phyloP scores from a whole-genome alignment of 2,888 invertebrate genomes.

The Plutella xylostella region DNA sequence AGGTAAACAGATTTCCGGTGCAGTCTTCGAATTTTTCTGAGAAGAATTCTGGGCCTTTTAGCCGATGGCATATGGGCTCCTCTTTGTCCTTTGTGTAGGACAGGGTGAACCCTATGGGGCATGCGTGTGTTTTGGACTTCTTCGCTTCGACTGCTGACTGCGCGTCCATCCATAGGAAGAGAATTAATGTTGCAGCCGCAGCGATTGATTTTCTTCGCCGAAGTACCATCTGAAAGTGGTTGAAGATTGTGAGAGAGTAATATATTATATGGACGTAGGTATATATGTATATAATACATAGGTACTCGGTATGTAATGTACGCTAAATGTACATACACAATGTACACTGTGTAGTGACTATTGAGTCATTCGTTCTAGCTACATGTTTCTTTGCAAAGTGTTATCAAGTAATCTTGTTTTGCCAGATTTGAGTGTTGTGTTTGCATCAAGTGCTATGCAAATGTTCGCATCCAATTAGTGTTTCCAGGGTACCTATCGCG shows the following conservation, averaged over 20 bases:
- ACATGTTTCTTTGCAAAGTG: too few relatives aligned
- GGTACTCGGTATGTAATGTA: too few relatives aligned
- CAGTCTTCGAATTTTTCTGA: slow-evolving; percentile 45
- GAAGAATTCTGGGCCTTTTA: slow-evolving; percentile 48
- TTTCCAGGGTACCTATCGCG: too few relatives aligned
- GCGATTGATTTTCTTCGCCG: slow-evolving; percentile 22
- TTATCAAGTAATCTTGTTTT: too few relatives aligned
- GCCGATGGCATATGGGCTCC: slow-evolving; percentile 40
- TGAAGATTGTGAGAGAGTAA: not conserved
- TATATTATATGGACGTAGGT: too few relatives aligned
- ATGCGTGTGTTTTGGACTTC: slow-evolving; percentile 21
- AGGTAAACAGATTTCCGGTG: slow-evolving; percentile 43
- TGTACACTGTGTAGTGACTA: too few relatives aligned
- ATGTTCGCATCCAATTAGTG: too few relatives aligned
- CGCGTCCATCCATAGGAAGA: slow-evolving; percentile 26
- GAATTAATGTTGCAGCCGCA: slow-evolving; percentile 19
- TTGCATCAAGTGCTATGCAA: too few relatives aligned
- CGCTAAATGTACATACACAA: too few relatives aligned
- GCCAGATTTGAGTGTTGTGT: too few relatives aligned
- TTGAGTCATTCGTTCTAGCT: too few relatives aligned
- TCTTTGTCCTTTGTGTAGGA: slow-evolving; percentile 26
- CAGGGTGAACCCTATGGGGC: slow-evolving; percentile 48
- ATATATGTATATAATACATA: too few relatives aligned
- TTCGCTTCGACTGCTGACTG: slow-evolving; percentile 22
- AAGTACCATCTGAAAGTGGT: slow-evolving; percentile 38